phyloP scores from a whole-genome alignment of 2,797 vertebrate species.

The Tragelaphus oryx region DNA sequence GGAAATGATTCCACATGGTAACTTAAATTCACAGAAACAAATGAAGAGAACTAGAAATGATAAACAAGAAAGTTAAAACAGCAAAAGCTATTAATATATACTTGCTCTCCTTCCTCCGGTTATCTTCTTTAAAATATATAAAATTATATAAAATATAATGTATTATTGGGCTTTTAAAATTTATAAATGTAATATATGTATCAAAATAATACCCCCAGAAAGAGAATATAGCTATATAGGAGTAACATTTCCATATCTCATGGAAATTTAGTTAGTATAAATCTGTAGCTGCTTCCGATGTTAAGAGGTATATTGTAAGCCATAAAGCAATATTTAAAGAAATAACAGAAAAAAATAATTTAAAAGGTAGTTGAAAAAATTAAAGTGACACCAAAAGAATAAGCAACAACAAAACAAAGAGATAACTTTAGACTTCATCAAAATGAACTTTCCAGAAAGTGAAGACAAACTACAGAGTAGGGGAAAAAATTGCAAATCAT shows the following conservation, averaged over 20 bases:
- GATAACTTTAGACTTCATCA: not conserved
- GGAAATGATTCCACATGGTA: constrained; percentile 17
- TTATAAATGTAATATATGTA: not conserved
- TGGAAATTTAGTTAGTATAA: not conserved
- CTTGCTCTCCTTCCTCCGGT: not conserved
- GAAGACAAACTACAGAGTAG: not conserved
- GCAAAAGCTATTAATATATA: not conserved
- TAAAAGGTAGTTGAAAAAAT: not conserved
- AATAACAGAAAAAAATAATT: not conserved
- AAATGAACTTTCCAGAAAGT: not conserved
- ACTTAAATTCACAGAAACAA: not conserved
- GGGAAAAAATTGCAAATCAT: not conserved
- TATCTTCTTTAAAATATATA: not conserved
- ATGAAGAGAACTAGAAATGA: not conserved
- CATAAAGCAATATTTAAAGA: not conserved
- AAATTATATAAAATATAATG: not conserved
- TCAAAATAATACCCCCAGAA: not conserved
- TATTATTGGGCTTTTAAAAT: not conserved
- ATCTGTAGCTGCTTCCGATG: not conserved
- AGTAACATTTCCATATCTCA: not conserved
- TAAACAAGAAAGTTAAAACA: not conserved
- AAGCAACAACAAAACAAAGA: not conserved
- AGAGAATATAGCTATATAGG: not conserved
- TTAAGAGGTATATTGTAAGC: not conserved
- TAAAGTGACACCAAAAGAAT: not conserved